Base-by-base conservation (phyloP, 2,797 vertebrate species). In the Forpus xanthops region DNA sequence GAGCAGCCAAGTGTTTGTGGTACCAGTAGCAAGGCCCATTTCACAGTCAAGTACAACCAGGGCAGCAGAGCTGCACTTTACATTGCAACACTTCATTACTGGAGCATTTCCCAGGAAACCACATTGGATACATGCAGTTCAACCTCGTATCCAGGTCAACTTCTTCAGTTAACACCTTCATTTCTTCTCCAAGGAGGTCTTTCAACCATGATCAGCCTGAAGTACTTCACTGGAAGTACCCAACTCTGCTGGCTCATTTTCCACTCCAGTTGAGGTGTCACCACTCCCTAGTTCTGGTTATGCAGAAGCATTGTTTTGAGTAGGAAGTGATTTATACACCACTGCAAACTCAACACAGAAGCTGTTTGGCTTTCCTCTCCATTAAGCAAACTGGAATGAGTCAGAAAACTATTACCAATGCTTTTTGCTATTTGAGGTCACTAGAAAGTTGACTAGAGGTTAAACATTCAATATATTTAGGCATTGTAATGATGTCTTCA, bases 1-100 rank as follows among this genome's bases (percentile, higher is more conserved):
- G 30, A 23, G 65, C 28, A 61, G 45, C 18, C 3, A 0, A 15
- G 35, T 21, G n/a, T 24, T 3, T 3, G 4, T 14, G 15, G 39
- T 11, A 37, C 39, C 49, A 42, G 20, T 23, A 19, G 21, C n/a
- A 3, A 2, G 6, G 19, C 39, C 62, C 28, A 28, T 37, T 42
- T 74, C 21, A 9, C 6, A 1, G 15, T 17, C n/a, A 21, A 11
- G 11, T 25, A 12, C 17, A 30, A 28, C 24, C 3, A 0, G 5
- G 2, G 9, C 45, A 65, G 45, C 45, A 24, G 18, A 39, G 7
- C 5, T 56, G 9, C 53, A 73, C 35, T 78, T 39, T 15, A 9
- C 44, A 20, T n/a, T 42, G 27, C 37, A 50, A 9, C 13, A 55
- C 10, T 67, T 47, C 6, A 7, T 41, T 68, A 56, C 16, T 53